Conservation (phyloP, 2,797 vertebrate species). For the Poecile montanus region DNA sequence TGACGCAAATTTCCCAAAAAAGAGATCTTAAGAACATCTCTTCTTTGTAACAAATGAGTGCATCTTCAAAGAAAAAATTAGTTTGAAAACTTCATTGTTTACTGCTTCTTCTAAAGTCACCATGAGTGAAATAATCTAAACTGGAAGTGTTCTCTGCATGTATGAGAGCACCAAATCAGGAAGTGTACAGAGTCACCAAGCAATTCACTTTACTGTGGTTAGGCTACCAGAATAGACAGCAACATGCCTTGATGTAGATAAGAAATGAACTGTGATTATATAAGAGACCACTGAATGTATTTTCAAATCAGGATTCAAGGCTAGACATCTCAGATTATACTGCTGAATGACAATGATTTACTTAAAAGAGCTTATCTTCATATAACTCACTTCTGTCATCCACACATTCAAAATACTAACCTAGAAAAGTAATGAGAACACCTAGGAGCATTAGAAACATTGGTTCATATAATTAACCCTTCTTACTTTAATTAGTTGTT, state of each 20-base stretch:
- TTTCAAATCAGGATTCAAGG: conserved; percentile 3
- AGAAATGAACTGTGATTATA: conserved; percentile 32
- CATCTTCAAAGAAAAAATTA: not conserved
- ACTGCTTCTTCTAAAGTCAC: not conserved
- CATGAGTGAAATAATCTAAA: not conserved
- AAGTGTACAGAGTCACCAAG: not conserved
- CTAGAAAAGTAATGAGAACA: not conserved
- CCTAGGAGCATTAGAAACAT: not conserved
- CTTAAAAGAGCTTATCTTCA: not conserved
- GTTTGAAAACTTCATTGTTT: not conserved
- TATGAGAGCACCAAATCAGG: not conserved
- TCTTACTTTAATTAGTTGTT: not conserved
- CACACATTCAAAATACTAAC: not conserved
- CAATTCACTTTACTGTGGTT: not conserved
- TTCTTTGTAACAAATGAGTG: not conserved
- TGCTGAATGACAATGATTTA: not conserved
- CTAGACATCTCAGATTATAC: not conserved
- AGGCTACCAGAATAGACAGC: conserved; percentile 13
- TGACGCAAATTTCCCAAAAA: not conserved
- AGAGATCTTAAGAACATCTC: not conserved
- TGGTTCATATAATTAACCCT: not conserved
- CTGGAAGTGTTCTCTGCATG: not conserved
- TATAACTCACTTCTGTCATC: not conserved
- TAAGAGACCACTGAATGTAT: conserved; percentile 28
- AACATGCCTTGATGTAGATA: conserved; percentile 25